Base-by-base conservation (phyloP, 2,888 invertebrate genomes). In the Phalera bucephala region DNA sequence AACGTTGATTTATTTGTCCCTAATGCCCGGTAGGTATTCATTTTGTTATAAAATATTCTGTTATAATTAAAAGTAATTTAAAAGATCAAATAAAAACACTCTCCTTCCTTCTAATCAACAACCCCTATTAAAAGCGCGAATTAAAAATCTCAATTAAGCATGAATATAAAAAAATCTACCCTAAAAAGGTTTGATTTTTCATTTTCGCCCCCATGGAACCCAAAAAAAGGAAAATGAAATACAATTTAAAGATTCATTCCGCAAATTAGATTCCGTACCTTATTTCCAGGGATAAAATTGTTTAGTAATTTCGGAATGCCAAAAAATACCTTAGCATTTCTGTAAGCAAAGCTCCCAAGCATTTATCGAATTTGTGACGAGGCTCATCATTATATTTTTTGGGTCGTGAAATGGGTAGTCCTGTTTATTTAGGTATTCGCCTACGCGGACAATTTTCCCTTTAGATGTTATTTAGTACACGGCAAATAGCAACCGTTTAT, bases 161-260 rank as follows among this genome's bases (percentile, higher is more conserved):
- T 17, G 3, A 45, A 35, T 39, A 38, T 51, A 45, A 39, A 45
- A 45, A 48, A 48, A 40, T 25, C 14, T 8, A 14, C 27, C 27
- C 14, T 27, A 27, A 14, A 14, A 27, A 27, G 27, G 27, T 29
- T 19, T 29, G 29, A 29, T 11, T 5, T 29, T 29, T 29, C 29
- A 11, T 29, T 29, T 10, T 27, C 17, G 13, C 21, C 9, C 6
- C 26, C 12, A 10, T 19, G 12, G 19, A 29, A 20, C 12, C 6
- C 17, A 9, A 28, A 19, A 27, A 28, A 21, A 64, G 45, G 46
- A 46, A 52, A 61, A 58, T 29, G 11, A 19, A 29, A 29, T 29
- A 29, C 56, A 62, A 56, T 60, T 60, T 52, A 41, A 40, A 40
- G 45, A 57, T 53, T 57, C 46, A 52, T 64, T 55, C 55, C 45